These are phyloP conservation scores for Ptiloglossa arizonensis DNA, from an alignment of 1,140 invertebrate genomes.

Conservation along the genomic window DNA sequence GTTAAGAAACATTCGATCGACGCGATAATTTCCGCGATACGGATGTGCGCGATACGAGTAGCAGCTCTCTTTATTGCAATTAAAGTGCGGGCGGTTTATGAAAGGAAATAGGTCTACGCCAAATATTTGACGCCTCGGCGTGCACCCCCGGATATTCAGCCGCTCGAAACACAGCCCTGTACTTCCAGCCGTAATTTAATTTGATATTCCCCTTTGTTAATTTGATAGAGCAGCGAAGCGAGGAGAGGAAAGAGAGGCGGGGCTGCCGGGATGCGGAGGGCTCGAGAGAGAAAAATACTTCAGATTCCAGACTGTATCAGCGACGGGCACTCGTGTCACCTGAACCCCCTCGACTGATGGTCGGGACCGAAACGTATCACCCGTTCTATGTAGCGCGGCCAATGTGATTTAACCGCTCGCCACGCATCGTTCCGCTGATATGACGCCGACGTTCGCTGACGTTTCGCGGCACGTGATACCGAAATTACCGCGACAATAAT, in stretches of 20 bases:
- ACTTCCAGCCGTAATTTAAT: slow-evolving; percentile 68
- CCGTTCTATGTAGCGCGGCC: slow-evolving; percentile 51
- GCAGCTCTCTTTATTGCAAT: slow-evolving; percentile 48
- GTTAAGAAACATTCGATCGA: slow-evolving; percentile 35
- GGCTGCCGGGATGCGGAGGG: slow-evolving; percentile 7
- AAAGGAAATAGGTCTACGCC: slow-evolving; percentile 44
- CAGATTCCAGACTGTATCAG: slow-evolving; percentile 68
- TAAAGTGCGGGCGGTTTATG: slow-evolving; percentile 26
- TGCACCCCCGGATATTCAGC: slow-evolving; percentile 40
- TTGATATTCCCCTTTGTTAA: slow-evolving; percentile 74
- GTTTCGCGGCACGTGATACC: slow-evolving; percentile 51
- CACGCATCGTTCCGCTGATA: slow-evolving; percentile 54
- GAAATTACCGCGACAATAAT: slow-evolving; percentile 50
- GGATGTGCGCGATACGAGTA: slow-evolving; percentile 27
- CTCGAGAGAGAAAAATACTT: slow-evolving; percentile 69
- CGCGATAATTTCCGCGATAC: slow-evolving; percentile 20
- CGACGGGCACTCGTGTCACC: slow-evolving; percentile 53
- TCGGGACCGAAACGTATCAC: slow-evolving; percentile 58
- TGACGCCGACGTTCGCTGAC: slow-evolving; percentile 62
- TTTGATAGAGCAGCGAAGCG: slow-evolving; percentile 57
- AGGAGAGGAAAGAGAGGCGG: neutral
- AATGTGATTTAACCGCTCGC: slow-evolving; percentile 63
- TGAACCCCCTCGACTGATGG: slow-evolving; percentile 43
- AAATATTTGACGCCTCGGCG: slow-evolving; percentile 65
- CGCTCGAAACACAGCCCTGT: slow-evolving; percentile 33